Percentiles rank a stretch among this genome's conserved stretches.
phyloP scores from a whole-genome alignment of 2,888 invertebrate genomes.

The Latheticus oryzae region DNA sequence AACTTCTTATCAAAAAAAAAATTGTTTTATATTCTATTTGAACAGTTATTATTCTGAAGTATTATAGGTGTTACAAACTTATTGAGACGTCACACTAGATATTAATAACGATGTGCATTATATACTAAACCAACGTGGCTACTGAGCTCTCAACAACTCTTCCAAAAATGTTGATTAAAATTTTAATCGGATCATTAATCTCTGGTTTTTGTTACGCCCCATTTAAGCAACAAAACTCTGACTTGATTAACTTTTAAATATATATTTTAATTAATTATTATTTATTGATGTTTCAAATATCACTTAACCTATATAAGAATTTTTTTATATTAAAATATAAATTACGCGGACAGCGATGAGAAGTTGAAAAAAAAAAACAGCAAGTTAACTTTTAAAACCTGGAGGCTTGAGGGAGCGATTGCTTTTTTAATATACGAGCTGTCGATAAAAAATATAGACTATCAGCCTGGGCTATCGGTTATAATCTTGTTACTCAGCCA shows the following conservation, averaged over 20 bases:
- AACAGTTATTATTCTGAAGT: too few species aligned
- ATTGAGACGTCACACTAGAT: slow-evolving; percentile 53
- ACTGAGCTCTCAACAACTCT: slow-evolving; percentile 54
- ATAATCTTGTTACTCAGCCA: slow-evolving; percentile 22
- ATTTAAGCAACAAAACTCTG: slow-evolving; percentile 43
- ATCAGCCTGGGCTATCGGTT: slow-evolving; percentile 18
- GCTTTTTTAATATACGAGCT: slow-evolving; percentile 17
- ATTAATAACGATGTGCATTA: slow-evolving; percentile 55
- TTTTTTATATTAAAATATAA: slow-evolving; percentile 22
- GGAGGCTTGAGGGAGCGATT: slow-evolving; percentile 27
- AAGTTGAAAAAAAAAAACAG: slow-evolving; percentile 14
- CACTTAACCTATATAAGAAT: slow-evolving; percentile 39
- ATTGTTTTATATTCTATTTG: too few species aligned
- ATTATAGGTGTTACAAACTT: slow-evolving; percentile 7
- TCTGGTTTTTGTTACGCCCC: slow-evolving; percentile 47
- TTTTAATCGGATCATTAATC: slow-evolving; percentile 54
- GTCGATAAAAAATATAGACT: slow-evolving; percentile 25
- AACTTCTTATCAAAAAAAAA: too few species aligned
- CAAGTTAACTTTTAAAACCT: too few species aligned
- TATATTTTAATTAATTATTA: slow-evolving; percentile 46
- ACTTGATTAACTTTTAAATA: slow-evolving; percentile 48
- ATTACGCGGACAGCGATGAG: slow-evolving; percentile 19
- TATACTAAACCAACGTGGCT: slow-evolving; percentile 54
- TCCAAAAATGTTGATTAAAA: slow-evolving; percentile 50
- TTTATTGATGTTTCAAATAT: slow-evolving; percentile 38